Base-by-base conservation (phyloP, 2,797 vertebrate species). In the Nyctibius grandis region DNA sequence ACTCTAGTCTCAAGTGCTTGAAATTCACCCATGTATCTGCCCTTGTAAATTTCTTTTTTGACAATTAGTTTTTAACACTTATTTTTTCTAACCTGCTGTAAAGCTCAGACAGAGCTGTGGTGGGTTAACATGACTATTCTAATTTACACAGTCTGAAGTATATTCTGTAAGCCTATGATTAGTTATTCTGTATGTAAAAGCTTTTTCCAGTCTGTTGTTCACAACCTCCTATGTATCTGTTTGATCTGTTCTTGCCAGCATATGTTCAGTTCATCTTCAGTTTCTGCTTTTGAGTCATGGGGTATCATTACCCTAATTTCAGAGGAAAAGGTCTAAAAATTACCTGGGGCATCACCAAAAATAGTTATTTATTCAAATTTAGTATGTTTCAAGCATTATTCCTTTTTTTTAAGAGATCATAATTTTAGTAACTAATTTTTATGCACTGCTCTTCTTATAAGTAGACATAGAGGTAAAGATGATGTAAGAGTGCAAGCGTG, bases 271-370 rank as follows among this genome's bases (percentile, higher is more conserved):
- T 96, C 67, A 89, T 15, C 44, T 94, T 93, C 4, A 2, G 75
- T 94, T 95, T 96, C 94, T 92, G 48, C 50, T 93, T 90, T 70
- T 95, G 87, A 90, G 70, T 95, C 90, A 96, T 48, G 84, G 45
- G 40, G 45, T 85, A 72, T 78, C 50, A 36, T 57, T 96, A 57
- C 85, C 61, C 47, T 25, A 53, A 67, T 89, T 84, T 89, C 75
- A 88, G 15, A 92, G 84, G 87, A 92, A 93, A 54, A 57, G 22
- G 8, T 76, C 64, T 95, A 90, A 92, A 95, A 92, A 61, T 68
- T 65, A 64, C n/a, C 65, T 87, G 22, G 92, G 74, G 42, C 45
- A 79, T 53, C 21, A 64, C 60, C n/a, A 72, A 91, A 91, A 93
- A 85, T 54, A 91, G 70, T 53, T 53, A 29, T 25, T 69, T 79